These are phyloP conservation scores for Sebastes vulpes DNA, from an alignment of 2,797 vertebrate species.

Conservation along the genomic window DNA sequence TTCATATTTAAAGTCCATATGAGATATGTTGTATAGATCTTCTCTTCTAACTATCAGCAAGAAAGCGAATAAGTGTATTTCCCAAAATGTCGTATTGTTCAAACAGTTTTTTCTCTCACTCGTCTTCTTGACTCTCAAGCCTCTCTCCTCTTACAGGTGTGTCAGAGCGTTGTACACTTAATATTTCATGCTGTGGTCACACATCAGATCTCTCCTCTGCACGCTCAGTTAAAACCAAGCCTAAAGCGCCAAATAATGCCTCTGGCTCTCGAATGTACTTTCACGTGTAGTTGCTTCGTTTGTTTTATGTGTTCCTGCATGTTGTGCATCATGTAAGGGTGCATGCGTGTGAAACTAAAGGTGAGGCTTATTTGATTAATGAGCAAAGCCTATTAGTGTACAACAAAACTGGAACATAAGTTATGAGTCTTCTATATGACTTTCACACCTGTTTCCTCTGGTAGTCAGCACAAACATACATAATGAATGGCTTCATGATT, in stretches of 20 bases:
- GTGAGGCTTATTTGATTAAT: slow-evolving; percentile 30
- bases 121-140: background rate
- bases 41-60: background rate
- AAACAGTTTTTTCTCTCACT: background rate
- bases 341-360: background rate
- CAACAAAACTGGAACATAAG: slow-evolving; percentile 28
- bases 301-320: background rate
- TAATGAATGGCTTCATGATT: slow-evolving; percentile 54
- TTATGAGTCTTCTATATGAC: slow-evolving; percentile 56
- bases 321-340: background rate
- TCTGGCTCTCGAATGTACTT: background rate
- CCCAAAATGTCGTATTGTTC: background rate
- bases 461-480: slow-evolving; percentile 53
- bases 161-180: slow-evolving; percentile 24
- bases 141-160: background rate
- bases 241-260: slow-evolving; percentile 11
- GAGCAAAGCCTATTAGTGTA: slow-evolving; percentile 29
- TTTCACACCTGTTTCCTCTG: slow-evolving; percentile 45
- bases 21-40: background rate
- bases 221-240: slow-evolving; percentile 7
- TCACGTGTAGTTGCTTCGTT: background rate
- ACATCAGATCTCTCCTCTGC: slow-evolving; percentile 28
- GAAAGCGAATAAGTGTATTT: background rate
- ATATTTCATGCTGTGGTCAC: slow-evolving; percentile 49
- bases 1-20: background rate